Conservation (phyloP, 1,140 invertebrate species). For the Zaprionus capensis region DNA sequence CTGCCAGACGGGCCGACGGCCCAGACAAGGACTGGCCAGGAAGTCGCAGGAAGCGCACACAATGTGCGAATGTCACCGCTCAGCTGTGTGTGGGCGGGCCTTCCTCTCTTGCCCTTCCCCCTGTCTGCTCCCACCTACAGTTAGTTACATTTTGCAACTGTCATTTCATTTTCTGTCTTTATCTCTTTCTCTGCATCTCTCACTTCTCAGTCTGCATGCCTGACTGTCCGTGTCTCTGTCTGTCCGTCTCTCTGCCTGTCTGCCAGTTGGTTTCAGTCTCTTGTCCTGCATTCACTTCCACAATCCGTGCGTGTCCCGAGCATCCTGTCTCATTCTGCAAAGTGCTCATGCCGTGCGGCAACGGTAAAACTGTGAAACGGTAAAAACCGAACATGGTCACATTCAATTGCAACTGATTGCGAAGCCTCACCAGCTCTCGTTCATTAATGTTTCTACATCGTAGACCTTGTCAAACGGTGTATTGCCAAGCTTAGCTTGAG, state of each 20-base stretch:
- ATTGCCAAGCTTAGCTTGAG: constrained; percentile 14
- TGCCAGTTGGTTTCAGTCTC: constrained; percentile 1
- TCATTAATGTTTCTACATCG: constrained; percentile 30
- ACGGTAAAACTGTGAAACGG: constrained; percentile 18
- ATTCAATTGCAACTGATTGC: constrained; percentile 46
- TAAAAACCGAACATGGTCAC: constrained; percentile 26
- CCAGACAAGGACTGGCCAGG: constrained; percentile 49
- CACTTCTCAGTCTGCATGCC: background rate
- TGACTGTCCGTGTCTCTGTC: background rate
- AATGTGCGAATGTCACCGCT: constrained; percentile 53
- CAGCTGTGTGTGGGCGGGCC: background rate
- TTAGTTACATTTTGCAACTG: constrained; percentile 33
- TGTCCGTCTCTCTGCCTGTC: background rate
- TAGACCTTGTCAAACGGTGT: background rate
- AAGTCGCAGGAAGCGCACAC: constrained; percentile 59
- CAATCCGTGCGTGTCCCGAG: constrained; percentile 28
- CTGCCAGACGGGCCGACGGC: constrained; percentile 29
- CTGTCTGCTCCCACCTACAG: background rate
- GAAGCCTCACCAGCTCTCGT: constrained; percentile 6
- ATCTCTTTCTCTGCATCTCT: background rate
- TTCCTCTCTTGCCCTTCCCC: background rate
- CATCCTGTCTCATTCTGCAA: constrained; percentile 39
- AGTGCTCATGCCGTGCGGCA: constrained; percentile 38
- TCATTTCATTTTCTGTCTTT: constrained; percentile 27
- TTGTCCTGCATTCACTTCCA: constrained; percentile 13